These are phyloP conservation scores for Cydia amplana DNA, from an alignment of 1,140 invertebrate species.

Conservation along the genomic window DNA sequence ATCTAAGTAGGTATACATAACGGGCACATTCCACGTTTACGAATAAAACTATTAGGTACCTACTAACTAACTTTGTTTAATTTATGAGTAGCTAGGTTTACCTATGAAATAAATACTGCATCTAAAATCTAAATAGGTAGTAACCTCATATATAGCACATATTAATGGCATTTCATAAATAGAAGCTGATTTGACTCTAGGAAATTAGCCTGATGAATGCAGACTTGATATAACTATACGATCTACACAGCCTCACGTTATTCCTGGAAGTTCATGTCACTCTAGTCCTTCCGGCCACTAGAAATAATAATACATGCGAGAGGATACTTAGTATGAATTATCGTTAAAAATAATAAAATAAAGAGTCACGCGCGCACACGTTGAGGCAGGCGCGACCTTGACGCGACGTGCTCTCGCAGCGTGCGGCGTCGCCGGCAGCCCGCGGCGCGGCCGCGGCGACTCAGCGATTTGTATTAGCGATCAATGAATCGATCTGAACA, in stretches of 20 bases:
- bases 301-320: neutral
- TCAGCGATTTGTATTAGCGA: conserved; percentile 28
- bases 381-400: conserved; percentile 30
- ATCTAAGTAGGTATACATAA: no score
- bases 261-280: conserved; percentile 10
- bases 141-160: no score
- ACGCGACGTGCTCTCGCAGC: conserved; percentile 1
- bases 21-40: no score
- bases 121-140: no score
- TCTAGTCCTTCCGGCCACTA: neutral
- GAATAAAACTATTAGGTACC: no score
- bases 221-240: neutral
- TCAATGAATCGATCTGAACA: conserved; percentile 34
- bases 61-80: no score
- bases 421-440: conserved; percentile 17
- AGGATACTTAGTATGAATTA: conserved; percentile 6
- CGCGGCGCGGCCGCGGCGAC: conserved; percentile 13
- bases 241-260: neutral
- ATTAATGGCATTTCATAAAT: no score
- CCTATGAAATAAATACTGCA: no score
- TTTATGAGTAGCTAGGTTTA: no score
- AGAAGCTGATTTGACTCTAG: neutral
- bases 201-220: neutral
- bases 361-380: conserved; percentile 25
- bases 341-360: conserved; percentile 2